phyloP scores from a whole-genome alignment of 2,113 vertebrate genomes.

The Papio anubis region DNA sequence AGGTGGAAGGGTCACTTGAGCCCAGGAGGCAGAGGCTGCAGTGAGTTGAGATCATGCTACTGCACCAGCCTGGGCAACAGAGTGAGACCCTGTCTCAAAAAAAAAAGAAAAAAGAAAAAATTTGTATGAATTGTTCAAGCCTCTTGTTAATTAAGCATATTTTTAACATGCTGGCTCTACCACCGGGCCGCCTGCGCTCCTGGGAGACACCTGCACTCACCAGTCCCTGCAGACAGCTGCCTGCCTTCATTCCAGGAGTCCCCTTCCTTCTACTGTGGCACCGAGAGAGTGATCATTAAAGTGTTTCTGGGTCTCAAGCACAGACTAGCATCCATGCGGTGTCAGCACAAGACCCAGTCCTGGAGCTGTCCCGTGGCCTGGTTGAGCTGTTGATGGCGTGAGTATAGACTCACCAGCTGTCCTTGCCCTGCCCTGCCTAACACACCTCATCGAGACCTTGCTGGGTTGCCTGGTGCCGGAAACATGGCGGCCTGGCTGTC shows the following conservation, averaged over 20 bases:
- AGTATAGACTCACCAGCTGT: too few relatives aligned
- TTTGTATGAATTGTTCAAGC: not conserved
- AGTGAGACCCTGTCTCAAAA: too few relatives aligned
- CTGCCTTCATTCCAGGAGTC: not conserved
- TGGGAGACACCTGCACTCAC: not conserved
- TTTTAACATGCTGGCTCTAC: not conserved
- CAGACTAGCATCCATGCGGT: not conserved
- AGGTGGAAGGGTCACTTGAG: too few relatives aligned
- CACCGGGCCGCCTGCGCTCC: not conserved
- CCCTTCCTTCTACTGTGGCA: not conserved
- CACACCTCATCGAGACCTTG: not conserved
- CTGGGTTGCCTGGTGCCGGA: not conserved
- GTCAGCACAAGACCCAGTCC: not conserved
- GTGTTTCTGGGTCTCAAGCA: not conserved
- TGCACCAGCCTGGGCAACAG: too few relatives aligned
- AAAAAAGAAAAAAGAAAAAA: too few relatives aligned
- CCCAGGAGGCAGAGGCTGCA: too few relatives aligned
- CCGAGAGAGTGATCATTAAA: not conserved
- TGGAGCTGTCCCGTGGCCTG: not conserved
- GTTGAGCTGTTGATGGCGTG: not conserved
- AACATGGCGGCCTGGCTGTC: not conserved
- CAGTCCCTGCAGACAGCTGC: not conserved
- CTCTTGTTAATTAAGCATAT: not conserved
- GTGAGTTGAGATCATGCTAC: too few relatives aligned
- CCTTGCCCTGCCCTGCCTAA: not conserved